Evolutionary conservation across 35 echinoderm and acorn worm species (phyloP), one percentile per base, ranked within the genome.

Genomic region (Nesometra sesokonis): DNA sequence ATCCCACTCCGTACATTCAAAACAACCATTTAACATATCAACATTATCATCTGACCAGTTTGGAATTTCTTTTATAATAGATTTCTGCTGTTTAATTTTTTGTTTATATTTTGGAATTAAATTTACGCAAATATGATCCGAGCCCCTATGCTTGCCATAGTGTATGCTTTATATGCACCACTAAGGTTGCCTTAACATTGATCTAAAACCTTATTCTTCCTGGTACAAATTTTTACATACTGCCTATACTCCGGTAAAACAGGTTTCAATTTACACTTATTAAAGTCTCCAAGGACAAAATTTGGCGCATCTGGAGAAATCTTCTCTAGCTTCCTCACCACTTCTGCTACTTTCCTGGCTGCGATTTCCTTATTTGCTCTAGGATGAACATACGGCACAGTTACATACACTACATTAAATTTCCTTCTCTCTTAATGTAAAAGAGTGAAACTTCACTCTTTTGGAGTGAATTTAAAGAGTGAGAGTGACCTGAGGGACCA

Each of bases 1-100:
- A 35, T 88, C 77, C 86, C 86, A 88, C 33, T 88, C 86, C 19
- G 77, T 80, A 80, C 86, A 80, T 80, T 88, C 86, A 37, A 88
- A 80, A 80, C 86, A 88, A 38, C 33, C 30, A 23, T 79, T 17
- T 77, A 88, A 30, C 31, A 35, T 29, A 8, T 19, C 77, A 23
- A 36, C 40, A 81, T 78, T 88, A 27, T 79, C 86, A 23, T 77
- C 57, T 37, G 34, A 35, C 86, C 86, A 88, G 7, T 35, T 29
- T 47, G 37, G n/a, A 21, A 88, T 15, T 27, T 81, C 78, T 80
- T 35, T 80, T 30, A 35, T 30, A 30, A 47, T 38, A 35, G 77
- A 2, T 81, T 80, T 88, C 4, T 80, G 35, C 17, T 34, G 78
- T 80, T 80, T 79, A 21, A 88, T 77, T 88, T 88, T 88, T 29